Conservation (phyloP, 2,888 invertebrate species). For the Congeria kusceri region DNA sequence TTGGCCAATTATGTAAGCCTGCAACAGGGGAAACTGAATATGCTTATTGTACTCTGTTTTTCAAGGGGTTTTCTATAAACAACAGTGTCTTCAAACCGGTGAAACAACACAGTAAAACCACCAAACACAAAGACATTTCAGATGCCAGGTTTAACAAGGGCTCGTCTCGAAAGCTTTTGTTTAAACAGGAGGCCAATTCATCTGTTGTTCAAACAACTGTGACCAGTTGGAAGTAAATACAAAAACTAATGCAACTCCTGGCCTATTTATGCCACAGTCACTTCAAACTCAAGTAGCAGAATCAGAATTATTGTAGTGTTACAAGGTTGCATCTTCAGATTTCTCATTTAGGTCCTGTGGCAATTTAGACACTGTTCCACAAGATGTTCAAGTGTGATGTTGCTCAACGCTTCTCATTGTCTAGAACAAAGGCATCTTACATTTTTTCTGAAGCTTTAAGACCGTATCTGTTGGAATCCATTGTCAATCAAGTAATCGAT, state of each 20-base stretch:
- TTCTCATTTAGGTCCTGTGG: constrained; percentile 48
- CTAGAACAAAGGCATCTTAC: constrained; percentile 47
- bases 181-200: background rate
- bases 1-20: background rate
- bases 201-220: background rate
- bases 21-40: constrained; percentile 11
- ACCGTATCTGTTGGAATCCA: constrained; percentile 25
- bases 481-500: constrained; percentile 38
- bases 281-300: constrained; percentile 29
- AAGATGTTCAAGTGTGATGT: constrained; percentile 50
- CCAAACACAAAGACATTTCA: constrained; percentile 14
- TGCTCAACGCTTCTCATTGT: constrained; percentile 45
- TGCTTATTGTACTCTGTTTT: constrained; percentile 21
- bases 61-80: constrained; percentile 15
- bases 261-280: background rate
- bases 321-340: constrained; percentile 42
- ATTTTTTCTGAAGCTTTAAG: constrained; percentile 21
- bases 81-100: constrained; percentile 24
- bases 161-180: constrained; percentile 6
- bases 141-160: constrained; percentile 8
- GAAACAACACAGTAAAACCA: constrained; percentile 18
- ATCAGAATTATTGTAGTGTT: constrained; percentile 47
- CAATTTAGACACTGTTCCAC: constrained; percentile 32
- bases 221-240: background rate
- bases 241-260: background rate